A percentile compares a stretch with the other conserved stretches of the same genome.
Evolutionary conservation across 2,113 vertebrate species (phyloP).

Genomic region (Poeciliopsis occidentalis): DNA sequence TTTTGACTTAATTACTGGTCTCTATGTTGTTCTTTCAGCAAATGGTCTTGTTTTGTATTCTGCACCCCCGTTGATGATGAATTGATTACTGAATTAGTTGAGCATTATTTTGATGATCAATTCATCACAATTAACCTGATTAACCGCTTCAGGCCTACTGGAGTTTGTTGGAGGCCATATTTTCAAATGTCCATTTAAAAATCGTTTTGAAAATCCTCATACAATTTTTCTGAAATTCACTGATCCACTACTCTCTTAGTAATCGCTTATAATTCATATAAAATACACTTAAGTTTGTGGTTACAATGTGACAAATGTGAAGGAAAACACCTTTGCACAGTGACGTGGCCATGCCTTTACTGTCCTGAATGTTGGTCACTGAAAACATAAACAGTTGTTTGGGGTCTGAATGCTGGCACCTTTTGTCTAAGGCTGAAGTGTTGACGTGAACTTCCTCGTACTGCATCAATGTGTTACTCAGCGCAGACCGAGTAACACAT

Average conservation of each 20-base stretch:
- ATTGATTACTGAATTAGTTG: too few relatives aligned
- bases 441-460: conserved; percentile 31
- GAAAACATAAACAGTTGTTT: background rate
- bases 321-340: background rate
- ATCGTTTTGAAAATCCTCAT: background rate
- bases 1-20: too few relatives aligned
- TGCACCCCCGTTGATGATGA: too few relatives aligned
- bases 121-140: too few relatives aligned
- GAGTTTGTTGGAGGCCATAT: too few relatives aligned
- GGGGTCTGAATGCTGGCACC: background rate
- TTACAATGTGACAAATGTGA: background rate
- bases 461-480: conserved; percentile 51
- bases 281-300: background rate
- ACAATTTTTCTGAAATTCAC: background rate
- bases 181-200: background rate
- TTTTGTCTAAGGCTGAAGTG: conserved; percentile 26
- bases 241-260: background rate
- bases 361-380: background rate
- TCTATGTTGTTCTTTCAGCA: too few relatives aligned
- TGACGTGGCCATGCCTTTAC: background rate
- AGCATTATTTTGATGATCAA: too few relatives aligned
- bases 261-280: background rate
- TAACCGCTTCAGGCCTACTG: too few relatives aligned
- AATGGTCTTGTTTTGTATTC: too few relatives aligned
- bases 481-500: too few relatives aligned